Evolutionary conservation across 2,113 vertebrate genomes (phyloP).

Genomic region (Centrocercus urophasianus): DNA sequence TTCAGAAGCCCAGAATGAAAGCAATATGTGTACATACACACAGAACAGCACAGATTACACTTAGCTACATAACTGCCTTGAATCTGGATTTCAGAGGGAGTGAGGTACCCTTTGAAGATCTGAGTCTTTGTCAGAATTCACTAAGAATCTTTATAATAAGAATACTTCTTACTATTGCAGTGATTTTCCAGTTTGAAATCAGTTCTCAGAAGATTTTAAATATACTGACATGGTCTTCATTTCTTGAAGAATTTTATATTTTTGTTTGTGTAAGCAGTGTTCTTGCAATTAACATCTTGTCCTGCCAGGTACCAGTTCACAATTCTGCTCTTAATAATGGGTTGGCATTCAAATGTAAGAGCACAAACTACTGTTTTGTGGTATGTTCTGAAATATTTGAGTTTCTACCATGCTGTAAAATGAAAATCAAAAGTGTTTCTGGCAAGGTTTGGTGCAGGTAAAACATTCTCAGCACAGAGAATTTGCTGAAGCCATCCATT

Average conservation of each 20-base stretch:
- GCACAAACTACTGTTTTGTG: not conserved
- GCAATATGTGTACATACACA: not conserved
- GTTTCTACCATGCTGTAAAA: not conserved
- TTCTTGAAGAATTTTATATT: not conserved
- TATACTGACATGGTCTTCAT: not conserved
- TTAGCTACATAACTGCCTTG: not conserved
- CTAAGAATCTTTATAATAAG: not conserved
- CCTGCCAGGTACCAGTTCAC: not conserved
- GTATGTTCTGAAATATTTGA: not conserved
- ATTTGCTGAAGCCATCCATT: not conserved
- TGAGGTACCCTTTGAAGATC: not conserved
- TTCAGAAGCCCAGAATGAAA: not conserved
- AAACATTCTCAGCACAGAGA: not conserved
- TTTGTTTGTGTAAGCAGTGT: not conserved
- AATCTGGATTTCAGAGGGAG: not conserved
- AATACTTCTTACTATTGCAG: not conserved
- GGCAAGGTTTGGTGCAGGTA: not conserved
- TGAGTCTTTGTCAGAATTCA: not conserved
- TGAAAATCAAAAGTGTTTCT: not conserved
- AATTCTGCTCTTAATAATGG: not conserved
- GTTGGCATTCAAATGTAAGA: rapidly evolving
- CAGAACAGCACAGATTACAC: not conserved
- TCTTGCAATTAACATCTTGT: not conserved
- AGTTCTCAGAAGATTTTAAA: not conserved
- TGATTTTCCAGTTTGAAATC: not conserved